A percentile compares a stretch with the other conserved stretches of the same genome.
Conservation (phyloP, 2,888 invertebrate species). For the Microctonus aethiopoides region DNA sequence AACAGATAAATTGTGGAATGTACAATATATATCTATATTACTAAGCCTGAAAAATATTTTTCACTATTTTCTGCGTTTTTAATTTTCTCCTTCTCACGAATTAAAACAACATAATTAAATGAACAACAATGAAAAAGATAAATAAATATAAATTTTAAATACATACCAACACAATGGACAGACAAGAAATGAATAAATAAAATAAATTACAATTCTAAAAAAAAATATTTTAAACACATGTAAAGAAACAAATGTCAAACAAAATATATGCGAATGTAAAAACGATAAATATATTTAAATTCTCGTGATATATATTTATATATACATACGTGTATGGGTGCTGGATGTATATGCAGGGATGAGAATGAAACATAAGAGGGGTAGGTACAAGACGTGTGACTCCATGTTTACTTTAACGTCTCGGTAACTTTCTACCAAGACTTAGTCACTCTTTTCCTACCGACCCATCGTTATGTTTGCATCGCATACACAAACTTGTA, state of each 20-base stretch:
- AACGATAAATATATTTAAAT: too few relatives aligned
- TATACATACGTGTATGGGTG: neutral
- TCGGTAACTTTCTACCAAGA: conserved; percentile 50
- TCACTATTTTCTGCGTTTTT: neutral
- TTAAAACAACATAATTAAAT: too few relatives aligned
- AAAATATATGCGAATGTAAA: neutral
- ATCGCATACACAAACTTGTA: conserved; percentile 60
- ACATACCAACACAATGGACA: too few relatives aligned
- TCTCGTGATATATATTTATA: too few relatives aligned
- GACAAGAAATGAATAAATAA: too few relatives aligned
- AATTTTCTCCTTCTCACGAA: neutral
- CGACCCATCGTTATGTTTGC: conserved; percentile 56
- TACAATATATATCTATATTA: neutral
- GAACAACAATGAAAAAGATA: too few relatives aligned
- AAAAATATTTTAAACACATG: neutral
- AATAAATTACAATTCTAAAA: too few relatives aligned
- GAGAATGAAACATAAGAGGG: conserved; percentile 24
- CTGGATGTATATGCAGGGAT: neutral
- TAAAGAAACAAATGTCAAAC: neutral
- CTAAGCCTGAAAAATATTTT: neutral
- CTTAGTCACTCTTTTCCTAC: conserved; percentile 38
- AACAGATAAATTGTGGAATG: neutral
- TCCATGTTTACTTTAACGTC: conserved; percentile 65
- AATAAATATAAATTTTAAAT: too few relatives aligned
- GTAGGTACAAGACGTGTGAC: conserved; percentile 48